Base-by-base conservation (phyloP, 1,140 invertebrate genomes). In the Orussus abietinus region DNA sequence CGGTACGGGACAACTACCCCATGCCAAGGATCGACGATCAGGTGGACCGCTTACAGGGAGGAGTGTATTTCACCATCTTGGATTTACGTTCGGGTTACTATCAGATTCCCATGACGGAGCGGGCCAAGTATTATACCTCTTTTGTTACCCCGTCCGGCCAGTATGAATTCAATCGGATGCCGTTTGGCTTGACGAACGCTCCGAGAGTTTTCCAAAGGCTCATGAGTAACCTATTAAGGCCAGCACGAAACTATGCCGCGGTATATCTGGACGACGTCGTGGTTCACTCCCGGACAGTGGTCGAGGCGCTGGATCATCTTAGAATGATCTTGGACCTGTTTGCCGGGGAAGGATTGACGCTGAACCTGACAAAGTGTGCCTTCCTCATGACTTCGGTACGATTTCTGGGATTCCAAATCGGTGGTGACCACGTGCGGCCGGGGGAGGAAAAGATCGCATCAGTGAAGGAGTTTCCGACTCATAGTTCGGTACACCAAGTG, bases 291-390 rank as follows among this genome's bases (percentile, higher is more conserved):
- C 35, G 46, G 9, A 64, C 46, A 3, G 57, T 72, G 13, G 47
- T 69, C 5, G 48, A 68, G 31, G 66, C 69, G 14, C 34, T 72
- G 2, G 12, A 50, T 10, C 45, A 58, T 29, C 38, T 77, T n/a
- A 7, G 49, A 6, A 13, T 55, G 33, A 51, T 62, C 1, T 30
- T 70, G 12, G 4, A 25, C 13, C 41, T 32, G n/a, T 21, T 66
- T 1, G 25, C 31, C 35, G 1, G 34, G 2, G 38, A 52, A 5
- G 47, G 51, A 9, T 47, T 72, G 12, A 55, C 53, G 1, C 6
- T 67, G 2, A 57, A 56, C 5, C 25, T 50, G 3, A 19, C 31
- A 2, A 68, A 69, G 41, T 64, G 57, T 33, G n/a, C 22, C 6
- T 65, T 66, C 35, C 38, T 53, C 26, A 30, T 47, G 30, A 48